Percentiles rank a stretch among this genome's conserved stretches.
Conservation (phyloP, 2,888 invertebrate genomes). For the Folsomia manolachei region DNA sequence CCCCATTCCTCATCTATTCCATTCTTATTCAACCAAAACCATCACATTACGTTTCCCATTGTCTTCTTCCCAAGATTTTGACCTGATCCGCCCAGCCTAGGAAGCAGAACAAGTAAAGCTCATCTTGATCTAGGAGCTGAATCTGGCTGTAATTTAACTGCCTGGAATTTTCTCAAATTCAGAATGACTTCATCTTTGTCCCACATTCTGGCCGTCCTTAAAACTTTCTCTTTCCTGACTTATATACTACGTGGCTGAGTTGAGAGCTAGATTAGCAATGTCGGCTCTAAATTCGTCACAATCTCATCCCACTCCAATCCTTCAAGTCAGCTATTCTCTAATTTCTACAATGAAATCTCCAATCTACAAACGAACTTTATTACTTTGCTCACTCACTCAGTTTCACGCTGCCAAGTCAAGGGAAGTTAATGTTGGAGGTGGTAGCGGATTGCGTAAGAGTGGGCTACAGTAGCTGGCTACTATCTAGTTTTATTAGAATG, state of each 20-base stretch:
- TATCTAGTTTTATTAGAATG: too few relatives aligned
- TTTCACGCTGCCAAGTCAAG: too few relatives aligned
- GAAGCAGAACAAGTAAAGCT: too few relatives aligned
- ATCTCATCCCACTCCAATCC: not conserved
- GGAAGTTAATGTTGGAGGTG: too few relatives aligned
- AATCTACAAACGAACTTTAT: not conserved
- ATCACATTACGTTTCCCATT: not conserved
- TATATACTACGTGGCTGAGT: too few relatives aligned
- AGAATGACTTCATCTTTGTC: not conserved
- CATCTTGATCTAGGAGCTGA: too few relatives aligned
- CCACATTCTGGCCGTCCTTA: not conserved
- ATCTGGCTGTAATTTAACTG: too few relatives aligned
- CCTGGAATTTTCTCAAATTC: not conserved
- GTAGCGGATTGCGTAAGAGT: too few relatives aligned
- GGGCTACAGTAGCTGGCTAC: too few relatives aligned
- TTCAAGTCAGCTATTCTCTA: not conserved
- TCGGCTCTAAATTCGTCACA: conserved; percentile 10
- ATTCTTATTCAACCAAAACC: not conserved
- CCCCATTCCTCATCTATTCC: conserved; percentile 1
- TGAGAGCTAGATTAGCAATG: not conserved
- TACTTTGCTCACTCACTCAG: not conserved
- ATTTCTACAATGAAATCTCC: not conserved
- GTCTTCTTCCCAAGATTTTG: conserved; percentile 1
- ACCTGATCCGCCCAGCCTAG: too few relatives aligned
- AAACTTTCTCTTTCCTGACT: too few relatives aligned